These are phyloP conservation scores for Argentina silus DNA, from an alignment of 2,797 vertebrate species.

Conservation along the genomic window DNA sequence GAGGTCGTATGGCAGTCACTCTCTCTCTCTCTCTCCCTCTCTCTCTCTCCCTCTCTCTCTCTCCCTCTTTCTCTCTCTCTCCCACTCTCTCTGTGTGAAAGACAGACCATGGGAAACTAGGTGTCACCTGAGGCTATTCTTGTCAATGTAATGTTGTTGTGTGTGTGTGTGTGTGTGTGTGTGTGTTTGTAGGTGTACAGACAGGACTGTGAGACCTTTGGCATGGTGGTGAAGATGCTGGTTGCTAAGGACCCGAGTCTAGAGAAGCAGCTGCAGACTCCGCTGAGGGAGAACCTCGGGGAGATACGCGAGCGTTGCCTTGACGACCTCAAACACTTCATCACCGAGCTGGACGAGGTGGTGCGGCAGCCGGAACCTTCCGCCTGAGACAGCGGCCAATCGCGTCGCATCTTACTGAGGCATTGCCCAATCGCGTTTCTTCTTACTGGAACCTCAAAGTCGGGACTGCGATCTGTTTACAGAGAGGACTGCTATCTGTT, in stretches of 20 bases:
- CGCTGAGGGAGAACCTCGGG: conserved; percentile 91
- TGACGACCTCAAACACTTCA: conserved; percentile 92
- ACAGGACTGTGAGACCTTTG: conserved; percentile 97
- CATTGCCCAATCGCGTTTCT: conserved; percentile 47
- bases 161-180: conserved; percentile 1
- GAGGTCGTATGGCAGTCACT: neutral
- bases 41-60: neutral
- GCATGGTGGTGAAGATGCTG: conserved; percentile 98
- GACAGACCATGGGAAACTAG: neutral
- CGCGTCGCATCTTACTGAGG: conserved; percentile 62
- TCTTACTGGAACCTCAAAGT: conserved; percentile 47
- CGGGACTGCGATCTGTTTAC: neutral
- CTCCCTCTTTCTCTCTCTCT: neutral
- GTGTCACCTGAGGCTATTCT: neutral
- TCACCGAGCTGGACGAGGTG: conserved; percentile 75
- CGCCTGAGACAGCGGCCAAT: conserved; percentile 43
- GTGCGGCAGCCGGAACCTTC: conserved; percentile 65
- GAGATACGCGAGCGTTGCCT: conserved; percentile 95
- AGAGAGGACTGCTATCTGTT: neutral
- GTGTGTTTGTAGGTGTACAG: conserved; percentile 84
- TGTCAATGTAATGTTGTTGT: neutral
- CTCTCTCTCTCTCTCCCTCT: neutral
- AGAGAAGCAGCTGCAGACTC: conserved; percentile 92
- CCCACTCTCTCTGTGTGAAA: neutral
- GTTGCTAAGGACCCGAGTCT: conserved; percentile 93